Base-by-base conservation (phyloP, 2,888 invertebrate species). In the Brachypalpus laphriformis region DNA sequence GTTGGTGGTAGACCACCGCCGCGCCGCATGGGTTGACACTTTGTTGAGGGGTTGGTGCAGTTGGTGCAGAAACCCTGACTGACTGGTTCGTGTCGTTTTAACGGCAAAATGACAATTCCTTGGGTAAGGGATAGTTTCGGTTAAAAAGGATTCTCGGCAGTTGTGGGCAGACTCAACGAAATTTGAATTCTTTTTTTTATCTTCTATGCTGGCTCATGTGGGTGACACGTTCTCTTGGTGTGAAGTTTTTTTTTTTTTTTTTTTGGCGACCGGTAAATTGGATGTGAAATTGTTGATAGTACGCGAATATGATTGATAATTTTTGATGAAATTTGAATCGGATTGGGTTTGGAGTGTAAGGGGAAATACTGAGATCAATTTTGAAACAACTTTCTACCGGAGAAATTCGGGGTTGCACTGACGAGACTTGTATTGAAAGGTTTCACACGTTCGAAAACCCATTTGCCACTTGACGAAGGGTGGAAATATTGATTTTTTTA, bases 401-500 rank as follows among this genome's bases (percentile, higher is more conserved):
- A 70, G 61, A 59, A 71, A 66, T 59, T 71, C 66, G 25, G 81
- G 59, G 76, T 71, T 81, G 61, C 59, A 85, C 85, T 85, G 66
- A 71, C 54, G 54, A 71, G 75, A 71, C 71, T 61, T 76, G 51
- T 66, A 65, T 81, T 81, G 34, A 75, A 85, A 81, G 81, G 75
- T 81, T 85, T 81, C 80, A 85, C 75, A 71, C 56, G 75, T 65
- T 45, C 66, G 45, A 54, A 54, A 70, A 75, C 71, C 71, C 66
- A 76, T 71, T 66, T 18, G 37, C 34, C 51, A 85, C 75, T 89
- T 89, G 88, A 89, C 89, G 89, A 91, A 90, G 89, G 89, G 89
- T 89, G 86, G 87, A 88, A 76, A 88, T 89, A 91, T 91, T 89
- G 92, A 91, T 91, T 91, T 91, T 90, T 89, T 88, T 57, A 14